Percentiles rank a stretch among this genome's conserved stretches.
Conservation (phyloP, 2,113 vertebrate species). For the Mesoclemmys tuberculata region DNA sequence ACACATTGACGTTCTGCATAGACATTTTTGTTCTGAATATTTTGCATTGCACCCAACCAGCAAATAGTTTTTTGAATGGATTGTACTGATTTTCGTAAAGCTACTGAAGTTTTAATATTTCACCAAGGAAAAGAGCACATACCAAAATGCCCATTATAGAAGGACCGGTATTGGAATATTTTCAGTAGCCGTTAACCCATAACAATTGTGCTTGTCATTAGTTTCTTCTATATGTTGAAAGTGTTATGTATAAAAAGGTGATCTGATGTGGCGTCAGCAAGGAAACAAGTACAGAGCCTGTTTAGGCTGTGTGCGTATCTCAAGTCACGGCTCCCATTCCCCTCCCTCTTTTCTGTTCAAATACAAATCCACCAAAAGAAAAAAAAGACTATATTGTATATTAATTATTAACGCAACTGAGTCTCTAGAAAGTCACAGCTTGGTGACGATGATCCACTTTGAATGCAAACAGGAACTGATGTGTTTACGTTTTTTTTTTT, state of each 20-base stretch:
- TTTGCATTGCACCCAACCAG: conserved; percentile 7
- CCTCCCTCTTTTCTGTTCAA: conserved; percentile 16
- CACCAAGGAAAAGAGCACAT: conserved; percentile 41
- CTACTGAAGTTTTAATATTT: conserved; percentile 49
- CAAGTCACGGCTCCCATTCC: conserved; percentile 20
- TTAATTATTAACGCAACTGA: neutral
- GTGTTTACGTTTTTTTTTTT: neutral
- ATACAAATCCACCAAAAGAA: conserved; percentile 44
- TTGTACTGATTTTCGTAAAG: conserved; percentile 23
- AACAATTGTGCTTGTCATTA: conserved; percentile 47
- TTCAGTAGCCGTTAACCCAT: conserved; percentile 18
- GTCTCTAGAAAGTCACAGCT: neutral
- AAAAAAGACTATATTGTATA: neutral
- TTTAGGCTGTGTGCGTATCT: conserved; percentile 23
- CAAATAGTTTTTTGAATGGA: conserved; percentile 10
- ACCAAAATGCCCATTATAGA: neutral
- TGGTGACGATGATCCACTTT: neutral
- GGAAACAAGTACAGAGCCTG: conserved; percentile 47
- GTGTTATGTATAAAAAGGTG: conserved; percentile 21
- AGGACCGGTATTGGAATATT: neutral
- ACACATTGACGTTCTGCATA: neutral
- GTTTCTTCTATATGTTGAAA: conserved; percentile 54
- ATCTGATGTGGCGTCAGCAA: conserved; percentile 19
- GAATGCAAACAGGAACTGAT: neutral
- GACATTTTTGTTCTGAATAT: conserved; percentile 2